Conservation (phyloP, 1,140 invertebrate species). For the Hycleus phaleratus region DNA sequence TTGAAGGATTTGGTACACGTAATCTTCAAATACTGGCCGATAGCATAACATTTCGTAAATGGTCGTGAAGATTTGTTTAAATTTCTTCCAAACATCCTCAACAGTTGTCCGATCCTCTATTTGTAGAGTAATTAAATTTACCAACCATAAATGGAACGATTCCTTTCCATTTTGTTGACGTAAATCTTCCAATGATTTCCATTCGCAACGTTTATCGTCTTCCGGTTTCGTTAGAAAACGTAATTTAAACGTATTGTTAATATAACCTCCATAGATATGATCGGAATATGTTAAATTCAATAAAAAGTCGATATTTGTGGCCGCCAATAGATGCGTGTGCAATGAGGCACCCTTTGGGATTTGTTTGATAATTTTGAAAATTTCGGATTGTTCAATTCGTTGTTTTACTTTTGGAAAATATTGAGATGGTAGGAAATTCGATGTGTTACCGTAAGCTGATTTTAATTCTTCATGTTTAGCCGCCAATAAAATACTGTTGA, state of each 20-base stretch:
- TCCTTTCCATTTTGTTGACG: background rate
- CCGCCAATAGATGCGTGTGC: constrained; percentile 62
- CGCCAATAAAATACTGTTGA: constrained; percentile 57
- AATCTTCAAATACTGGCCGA: constrained; percentile 61
- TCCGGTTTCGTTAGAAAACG: constrained; percentile 30
- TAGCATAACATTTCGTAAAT: constrained; percentile 57
- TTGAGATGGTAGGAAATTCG: constrained; percentile 20
- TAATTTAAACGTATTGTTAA: constrained; percentile 37
- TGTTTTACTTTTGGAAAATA: constrained; percentile 23
- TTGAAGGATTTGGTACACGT: constrained; percentile 60
- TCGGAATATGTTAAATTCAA: constrained; percentile 48
- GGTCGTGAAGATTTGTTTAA: constrained; percentile 55
- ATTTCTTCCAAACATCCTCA: constrained; percentile 60
- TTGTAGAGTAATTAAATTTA: constrained; percentile 53
- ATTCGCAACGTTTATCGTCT: constrained; percentile 43
- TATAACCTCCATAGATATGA: constrained; percentile 59
- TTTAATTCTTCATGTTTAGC: constrained; percentile 51
- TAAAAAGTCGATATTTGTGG: constrained; percentile 58
- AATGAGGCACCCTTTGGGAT: constrained; percentile 67
- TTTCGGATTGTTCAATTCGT: constrained; percentile 48
- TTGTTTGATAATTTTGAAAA: constrained; percentile 60
- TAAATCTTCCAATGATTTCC: constrained; percentile 49
- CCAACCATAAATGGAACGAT: constrained; percentile 51
- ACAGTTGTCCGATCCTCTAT: constrained; percentile 48
- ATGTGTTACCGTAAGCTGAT: constrained; percentile 19